Percentiles rank a stretch among this genome's conserved stretches.
Evolutionary conservation across 2,113 vertebrate species (phyloP).

Genomic region (Kryptolebias marmoratus): DNA sequence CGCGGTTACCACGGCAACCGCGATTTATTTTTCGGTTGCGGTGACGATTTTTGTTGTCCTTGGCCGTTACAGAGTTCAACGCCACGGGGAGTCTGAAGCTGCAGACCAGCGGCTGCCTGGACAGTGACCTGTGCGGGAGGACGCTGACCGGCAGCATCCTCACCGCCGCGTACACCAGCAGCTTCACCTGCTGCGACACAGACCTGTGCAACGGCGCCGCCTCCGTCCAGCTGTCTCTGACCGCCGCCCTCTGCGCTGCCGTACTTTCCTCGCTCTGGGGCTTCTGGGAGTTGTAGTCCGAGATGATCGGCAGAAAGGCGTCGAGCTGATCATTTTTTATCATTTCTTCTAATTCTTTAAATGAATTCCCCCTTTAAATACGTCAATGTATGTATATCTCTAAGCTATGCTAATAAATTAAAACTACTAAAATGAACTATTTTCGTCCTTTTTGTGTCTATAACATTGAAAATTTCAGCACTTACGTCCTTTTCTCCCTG

Average conservation of each 20-base stretch:
- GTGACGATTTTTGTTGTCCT: neutral
- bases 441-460: no score
- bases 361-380: no score
- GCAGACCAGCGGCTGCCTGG: constrained; percentile 51
- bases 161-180: constrained; percentile 18
- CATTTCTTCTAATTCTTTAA: neutral
- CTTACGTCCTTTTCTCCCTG: no score
- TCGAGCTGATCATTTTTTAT: neutral
- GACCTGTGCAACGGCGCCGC: constrained; percentile 56
- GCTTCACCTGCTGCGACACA: constrained; percentile 49
- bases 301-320: neutral
- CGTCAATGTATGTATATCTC: neutral
- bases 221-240: constrained; percentile 44
- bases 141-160: constrained; percentile 23
- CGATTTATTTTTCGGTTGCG: no score
- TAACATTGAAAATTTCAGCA: no score
- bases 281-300: constrained; percentile 17
- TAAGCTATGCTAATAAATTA: neutral
- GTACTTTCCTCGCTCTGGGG: constrained; percentile 39
- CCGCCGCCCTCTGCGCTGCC: constrained; percentile 33
- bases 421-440: no score
- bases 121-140: constrained; percentile 43
- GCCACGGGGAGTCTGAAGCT: neutral
- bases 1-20: no score
- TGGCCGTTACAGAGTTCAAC: constrained; percentile 52